Percentiles rank a stretch among this genome's conserved stretches.
Conservation (phyloP, 2,888 invertebrate species). For the Andrena trimmerana region DNA sequence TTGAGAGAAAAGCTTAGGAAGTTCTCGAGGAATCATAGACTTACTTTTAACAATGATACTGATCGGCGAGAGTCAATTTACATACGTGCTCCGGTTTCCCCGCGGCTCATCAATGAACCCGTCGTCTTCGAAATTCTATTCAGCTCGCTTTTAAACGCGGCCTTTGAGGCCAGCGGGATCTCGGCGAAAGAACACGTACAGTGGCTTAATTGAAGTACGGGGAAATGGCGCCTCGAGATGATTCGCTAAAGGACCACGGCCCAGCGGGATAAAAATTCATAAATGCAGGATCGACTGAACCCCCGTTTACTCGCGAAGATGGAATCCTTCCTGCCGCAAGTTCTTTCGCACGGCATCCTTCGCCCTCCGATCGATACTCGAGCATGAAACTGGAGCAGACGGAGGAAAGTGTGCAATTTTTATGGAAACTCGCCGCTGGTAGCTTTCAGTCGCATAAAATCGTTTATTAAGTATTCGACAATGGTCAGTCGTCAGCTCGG, state of each 20-base stretch:
- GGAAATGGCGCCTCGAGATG: constrained; percentile 17
- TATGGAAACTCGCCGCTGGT: neutral
- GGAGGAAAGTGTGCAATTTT: neutral
- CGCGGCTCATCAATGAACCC: constrained; percentile 31
- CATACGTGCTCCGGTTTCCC: constrained; percentile 2
- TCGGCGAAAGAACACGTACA: constrained; percentile 30
- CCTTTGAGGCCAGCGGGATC: neutral
- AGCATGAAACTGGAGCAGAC: constrained; percentile 14
- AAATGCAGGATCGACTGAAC: constrained; percentile 23
- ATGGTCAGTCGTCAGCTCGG: too few species aligned
- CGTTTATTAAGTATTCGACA: neutral
- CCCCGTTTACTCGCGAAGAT: constrained; percentile 19
- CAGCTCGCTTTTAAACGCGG: neutral
- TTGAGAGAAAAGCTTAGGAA: too few species aligned
- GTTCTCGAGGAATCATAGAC: neutral
- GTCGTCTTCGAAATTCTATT: constrained; percentile 23
- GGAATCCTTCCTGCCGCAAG: neutral
- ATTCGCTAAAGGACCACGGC: constrained; percentile 18
- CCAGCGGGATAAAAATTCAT: constrained; percentile 36
- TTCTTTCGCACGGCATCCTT: constrained; percentile 1
- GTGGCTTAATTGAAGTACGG: constrained; percentile 33
- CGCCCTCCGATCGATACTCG: neutral
- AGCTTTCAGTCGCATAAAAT: neutral
- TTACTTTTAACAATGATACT: constrained; percentile 1
- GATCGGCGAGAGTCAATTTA: constrained; percentile 24